These are phyloP conservation scores for Mycteria americana DNA, from an alignment of 2,797 vertebrate species.

Conservation along the genomic window DNA sequence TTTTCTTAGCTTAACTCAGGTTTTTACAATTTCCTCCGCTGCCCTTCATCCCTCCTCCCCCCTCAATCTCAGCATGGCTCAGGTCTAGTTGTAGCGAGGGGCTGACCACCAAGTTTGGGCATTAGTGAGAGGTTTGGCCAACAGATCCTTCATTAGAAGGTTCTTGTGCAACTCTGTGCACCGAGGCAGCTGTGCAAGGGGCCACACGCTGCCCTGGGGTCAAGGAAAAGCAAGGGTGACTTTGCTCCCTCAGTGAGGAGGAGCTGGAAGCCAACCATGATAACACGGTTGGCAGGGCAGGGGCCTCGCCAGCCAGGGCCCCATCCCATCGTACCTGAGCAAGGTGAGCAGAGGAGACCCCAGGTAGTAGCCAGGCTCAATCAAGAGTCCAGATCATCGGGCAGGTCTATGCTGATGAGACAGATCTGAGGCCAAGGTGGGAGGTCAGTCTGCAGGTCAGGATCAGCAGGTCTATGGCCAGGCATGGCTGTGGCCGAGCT, in stretches of 20 bases:
- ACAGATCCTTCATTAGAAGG: background rate
- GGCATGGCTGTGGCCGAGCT: background rate
- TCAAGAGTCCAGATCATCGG: background rate
- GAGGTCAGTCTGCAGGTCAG: background rate
- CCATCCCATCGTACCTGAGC: background rate
- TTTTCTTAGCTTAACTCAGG: background rate
- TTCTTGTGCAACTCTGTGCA: background rate
- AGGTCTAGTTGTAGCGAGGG: background rate
- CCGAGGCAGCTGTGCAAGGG: background rate
- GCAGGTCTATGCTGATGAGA: background rate
- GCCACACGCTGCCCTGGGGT: rapidly evolving
- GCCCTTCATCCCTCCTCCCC: background rate
- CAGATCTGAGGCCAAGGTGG: background rate
- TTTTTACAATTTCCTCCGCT: background rate
- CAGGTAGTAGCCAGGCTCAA: background rate
- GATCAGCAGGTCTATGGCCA: background rate
- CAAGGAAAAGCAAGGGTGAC: background rate
- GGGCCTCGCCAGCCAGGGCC: no score
- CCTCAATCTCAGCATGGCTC: background rate
- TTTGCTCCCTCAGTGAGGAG: background rate
- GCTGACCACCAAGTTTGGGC: background rate
- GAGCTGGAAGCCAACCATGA: background rate
- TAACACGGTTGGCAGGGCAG: background rate
- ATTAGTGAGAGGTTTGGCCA: background rate
- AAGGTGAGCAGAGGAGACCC: background rate